Percentiles rank a stretch among this genome's conserved stretches.
These are phyloP conservation scores for Carcina quercana DNA, from an alignment of 2,888 invertebrate genomes.

Conservation along the genomic window DNA sequence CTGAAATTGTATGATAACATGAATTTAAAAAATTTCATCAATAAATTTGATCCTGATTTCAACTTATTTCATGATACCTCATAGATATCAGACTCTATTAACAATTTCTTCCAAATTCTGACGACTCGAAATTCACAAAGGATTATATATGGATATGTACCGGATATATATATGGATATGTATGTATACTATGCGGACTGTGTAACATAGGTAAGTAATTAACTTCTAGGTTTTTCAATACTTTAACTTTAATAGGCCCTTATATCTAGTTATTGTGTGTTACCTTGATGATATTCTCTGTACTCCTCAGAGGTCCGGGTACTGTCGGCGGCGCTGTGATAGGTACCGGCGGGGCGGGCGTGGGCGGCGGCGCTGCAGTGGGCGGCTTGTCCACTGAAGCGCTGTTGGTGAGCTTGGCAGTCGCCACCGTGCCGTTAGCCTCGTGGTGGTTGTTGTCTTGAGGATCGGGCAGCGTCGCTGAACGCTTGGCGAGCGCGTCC, in stretches of 20 bases:
- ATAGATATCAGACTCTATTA: background rate
- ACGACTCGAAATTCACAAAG: no score
- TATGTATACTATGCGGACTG: no score
- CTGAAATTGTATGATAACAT: constrained; percentile 50
- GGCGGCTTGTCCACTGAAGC: constrained; percentile 57
- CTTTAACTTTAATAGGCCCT: no score
- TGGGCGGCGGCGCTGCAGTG: constrained; percentile 54
- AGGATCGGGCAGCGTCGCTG: constrained; percentile 57
- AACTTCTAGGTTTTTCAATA: no score
- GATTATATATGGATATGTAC: no score
- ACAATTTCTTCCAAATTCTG: background rate
- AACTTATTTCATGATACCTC: background rate
- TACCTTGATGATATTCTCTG: constrained; percentile 67
- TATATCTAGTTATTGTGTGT: no score
- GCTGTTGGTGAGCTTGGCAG: constrained; percentile 57
- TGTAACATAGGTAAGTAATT: no score
- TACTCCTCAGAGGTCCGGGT: constrained; percentile 51
- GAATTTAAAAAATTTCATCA: no score
- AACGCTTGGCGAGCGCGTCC: constrained; percentile 63
- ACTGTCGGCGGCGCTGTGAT: constrained; percentile 42
- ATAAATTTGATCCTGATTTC: background rate
- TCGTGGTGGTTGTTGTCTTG: constrained; percentile 67
- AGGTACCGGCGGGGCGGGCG: constrained; percentile 64
- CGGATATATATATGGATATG: no score
- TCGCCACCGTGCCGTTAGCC: constrained; percentile 51